Base-by-base conservation (phyloP, 2,797 vertebrate species). In the Malurus splendens region DNA sequence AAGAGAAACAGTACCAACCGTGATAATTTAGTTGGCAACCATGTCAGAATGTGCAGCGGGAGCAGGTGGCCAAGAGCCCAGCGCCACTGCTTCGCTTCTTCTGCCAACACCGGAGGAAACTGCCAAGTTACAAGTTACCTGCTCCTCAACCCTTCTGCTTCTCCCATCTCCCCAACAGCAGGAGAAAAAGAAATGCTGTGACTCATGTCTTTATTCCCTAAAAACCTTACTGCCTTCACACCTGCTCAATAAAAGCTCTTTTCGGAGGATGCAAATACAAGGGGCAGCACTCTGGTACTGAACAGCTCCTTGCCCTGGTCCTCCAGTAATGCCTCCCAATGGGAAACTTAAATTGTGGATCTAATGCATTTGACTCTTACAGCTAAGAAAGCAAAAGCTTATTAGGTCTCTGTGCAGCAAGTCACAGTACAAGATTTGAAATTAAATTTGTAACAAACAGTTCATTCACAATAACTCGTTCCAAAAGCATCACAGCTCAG, bases 11-110 rank as follows among this genome's bases (percentile, higher is more conserved):
- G 27, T 5, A 55, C 20, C 48, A 52, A 32, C 15, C 36, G 4
- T 1, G 38, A 12, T 8, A 76, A 79, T 79, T 42, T 2, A 41
- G 9, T 6, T 94, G 85, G 87, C 73, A 86, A 5, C 27, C 9
- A 0, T 19, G 28, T 6, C 62, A 48, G 24, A 83, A 50, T 0
- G 27, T n/a, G 59, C 59, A 60, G 82, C 2, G 33, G 64, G 74
- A 94, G 83, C 92, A 93, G 83, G 86, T 84, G 86, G 89, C 91
- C 62, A 32, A 47, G 36, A 73, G 67, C 67, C 66, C 77, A 28
- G 74, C 30, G 88, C 52, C 32, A 2, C 24, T 4, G 33, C 67
- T 77, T 2, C 3, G 3, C 41, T 65, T 36, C 51, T 68, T 36
- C 89, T 71, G 80, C 74, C 83, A 81, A 55, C 18, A 8, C 9